A percentile compares a stretch with the other conserved stretches of the same genome.
Evolutionary conservation across 2,888 invertebrate genomes (phyloP).

Genomic region (Troilus luridus): DNA sequence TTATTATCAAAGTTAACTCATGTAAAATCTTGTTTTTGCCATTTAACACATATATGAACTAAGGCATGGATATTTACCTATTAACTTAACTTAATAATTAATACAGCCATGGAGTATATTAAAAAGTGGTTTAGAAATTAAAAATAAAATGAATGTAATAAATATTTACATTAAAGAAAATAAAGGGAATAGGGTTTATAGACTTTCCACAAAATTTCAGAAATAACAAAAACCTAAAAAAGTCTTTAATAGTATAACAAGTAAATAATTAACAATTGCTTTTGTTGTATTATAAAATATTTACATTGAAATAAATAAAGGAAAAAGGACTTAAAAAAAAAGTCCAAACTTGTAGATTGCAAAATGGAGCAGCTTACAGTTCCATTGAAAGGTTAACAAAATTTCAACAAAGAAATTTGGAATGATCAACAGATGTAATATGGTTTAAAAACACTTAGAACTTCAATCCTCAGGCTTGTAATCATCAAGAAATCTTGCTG

Average conservation of each 20-base stretch:
- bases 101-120: not conserved
- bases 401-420: not conserved
- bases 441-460: not conserved
- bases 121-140: not conserved
- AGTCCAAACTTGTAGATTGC: not conserved
- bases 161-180: not conserved
- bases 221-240: not conserved
- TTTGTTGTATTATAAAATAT: not conserved
- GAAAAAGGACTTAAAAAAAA: not conserved
- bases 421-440: not conserved
- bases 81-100: not conserved
- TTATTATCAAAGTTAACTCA: no score
- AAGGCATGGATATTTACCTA: no score
- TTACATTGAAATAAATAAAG: not conserved
- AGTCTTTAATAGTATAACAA: not conserved
- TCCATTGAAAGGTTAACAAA: not conserved
- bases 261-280: not conserved
- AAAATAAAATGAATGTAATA: not conserved
- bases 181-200: not conserved
- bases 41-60: no score
- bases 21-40: no score
- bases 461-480: slow-evolving; percentile 72
- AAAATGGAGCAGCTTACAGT: not conserved
- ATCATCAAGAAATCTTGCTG: slow-evolving; percentile 82
- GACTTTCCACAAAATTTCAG: not conserved